Evolutionary conservation across 2,113 vertebrate genomes (phyloP), one percentile per base, ranked within the genome.

Genomic region (Zapus hudsonius): DNA sequence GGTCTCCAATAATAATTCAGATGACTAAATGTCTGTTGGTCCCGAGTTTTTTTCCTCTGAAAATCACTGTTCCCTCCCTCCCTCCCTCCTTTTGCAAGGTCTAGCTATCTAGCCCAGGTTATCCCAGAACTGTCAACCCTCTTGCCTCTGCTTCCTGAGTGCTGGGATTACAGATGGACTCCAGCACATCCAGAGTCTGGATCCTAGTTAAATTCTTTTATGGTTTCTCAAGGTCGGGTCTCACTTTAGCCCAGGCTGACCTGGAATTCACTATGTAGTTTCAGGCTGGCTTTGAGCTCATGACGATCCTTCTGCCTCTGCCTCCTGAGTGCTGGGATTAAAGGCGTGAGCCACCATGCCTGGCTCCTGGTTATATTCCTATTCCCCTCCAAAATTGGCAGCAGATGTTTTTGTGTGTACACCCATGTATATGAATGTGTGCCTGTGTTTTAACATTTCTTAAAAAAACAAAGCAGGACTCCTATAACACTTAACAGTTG

Each of bases 361-460:
- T n/a, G n/a, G n/a, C n/a, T n/a, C 13, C 17, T 57, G 74, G 15
- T 12, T 74, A 2, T 88, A 38, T 66, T 90, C 81, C 8, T 82
- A n/a, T 70, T 90, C 87, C 52, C 87, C 87, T 95, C 23, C 9
- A 61, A 67, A 67, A 61, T 42, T 79, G 70, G 52, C 47, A 69
- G 10, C n/a, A 74, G 61, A 2, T 59, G 29, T 63, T 3, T 80
- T 2, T 57, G 72, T 61, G 23, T 79, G 47, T 33, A 23, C 78
- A 38, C 33, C 44, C 23, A 61, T 31, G 7, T 57, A 67, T 55
- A 11, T 78, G 38, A 19, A 20, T 81, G 44, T 33, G 29, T 67
- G 64, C 76, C 3, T 25, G 16, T 22, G 55, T 81, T 91, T 95
- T 89, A 89, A 61, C 52, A 93, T 52, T 52, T 15, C 52, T 73